Conservation (phyloP, 2,113 vertebrate species). For the Saccopteryx leptura region DNA sequence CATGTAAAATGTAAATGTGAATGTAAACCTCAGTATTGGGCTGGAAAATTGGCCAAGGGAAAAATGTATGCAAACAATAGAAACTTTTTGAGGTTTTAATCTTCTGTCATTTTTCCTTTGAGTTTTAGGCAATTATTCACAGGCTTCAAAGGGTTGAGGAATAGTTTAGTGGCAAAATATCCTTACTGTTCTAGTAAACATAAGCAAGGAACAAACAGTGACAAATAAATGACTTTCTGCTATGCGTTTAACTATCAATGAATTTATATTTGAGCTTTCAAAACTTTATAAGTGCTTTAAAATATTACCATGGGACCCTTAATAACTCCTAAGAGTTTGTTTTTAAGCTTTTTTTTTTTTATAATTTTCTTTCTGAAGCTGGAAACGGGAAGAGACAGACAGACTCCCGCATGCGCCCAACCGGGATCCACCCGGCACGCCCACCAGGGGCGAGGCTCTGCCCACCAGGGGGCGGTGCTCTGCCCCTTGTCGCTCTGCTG, state of each 20-base stretch:
- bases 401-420: too few relatives aligned
- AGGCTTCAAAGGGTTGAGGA: neutral
- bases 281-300: neutral
- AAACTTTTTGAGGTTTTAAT: neutral
- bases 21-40: neutral
- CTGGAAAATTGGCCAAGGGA: neutral
- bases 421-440: too few relatives aligned
- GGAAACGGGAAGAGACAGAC: too few relatives aligned
- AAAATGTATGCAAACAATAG: neutral
- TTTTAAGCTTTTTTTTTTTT: too few relatives aligned
- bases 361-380: too few relatives aligned
- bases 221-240: conserved; percentile 11
- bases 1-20: conserved; percentile 53
- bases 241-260: neutral
- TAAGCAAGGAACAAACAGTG: neutral
- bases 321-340: neutral
- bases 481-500: too few relatives aligned
- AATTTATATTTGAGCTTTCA: neutral
- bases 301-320: neutral
- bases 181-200: neutral
- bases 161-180: neutral
- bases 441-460: too few relatives aligned
- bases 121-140: neutral
- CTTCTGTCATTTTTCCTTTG: neutral
- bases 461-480: too few relatives aligned